Conservation (phyloP, 2,888 invertebrate genomes). For the Mamestra brassicae region DNA sequence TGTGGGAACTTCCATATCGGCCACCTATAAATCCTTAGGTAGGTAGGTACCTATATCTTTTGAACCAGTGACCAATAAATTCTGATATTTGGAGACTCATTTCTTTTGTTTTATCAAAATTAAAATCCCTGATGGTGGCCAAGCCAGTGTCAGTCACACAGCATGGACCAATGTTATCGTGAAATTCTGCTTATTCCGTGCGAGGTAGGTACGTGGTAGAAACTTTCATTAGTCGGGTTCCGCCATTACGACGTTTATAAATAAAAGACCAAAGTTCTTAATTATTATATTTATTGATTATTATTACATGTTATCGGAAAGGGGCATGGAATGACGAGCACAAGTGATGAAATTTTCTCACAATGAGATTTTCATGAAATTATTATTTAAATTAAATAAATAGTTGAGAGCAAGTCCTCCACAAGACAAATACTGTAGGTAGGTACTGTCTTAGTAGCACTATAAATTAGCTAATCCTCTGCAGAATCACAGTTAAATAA, state of each 20-base stretch:
- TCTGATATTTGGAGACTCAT: too few relatives aligned
- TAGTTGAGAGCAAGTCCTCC: slow-evolving; percentile 67
- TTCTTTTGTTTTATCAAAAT: too few relatives aligned
- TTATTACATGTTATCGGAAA: slow-evolving; percentile 69
- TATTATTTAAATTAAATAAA: slow-evolving; percentile 63
- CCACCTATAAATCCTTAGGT: too few relatives aligned
- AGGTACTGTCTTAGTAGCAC: slow-evolving; percentile 62
- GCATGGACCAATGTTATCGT: too few relatives aligned
- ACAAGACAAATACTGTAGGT: slow-evolving; percentile 64
- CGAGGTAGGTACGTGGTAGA: too few relatives aligned
- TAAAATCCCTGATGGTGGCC: too few relatives aligned
- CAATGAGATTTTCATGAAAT: slow-evolving; percentile 51
- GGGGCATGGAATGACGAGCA: slow-evolving; percentile 74
- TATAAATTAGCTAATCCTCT: slow-evolving; percentile 81
- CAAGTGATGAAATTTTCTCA: slow-evolving; percentile 55
- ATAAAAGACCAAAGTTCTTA: slow-evolving; percentile 21
- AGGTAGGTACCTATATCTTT: too few relatives aligned
- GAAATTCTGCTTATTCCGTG: too few relatives aligned
- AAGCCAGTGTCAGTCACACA: too few relatives aligned
- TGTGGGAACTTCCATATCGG: too few relatives aligned
- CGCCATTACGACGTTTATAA: neutral
- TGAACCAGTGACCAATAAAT: too few relatives aligned
- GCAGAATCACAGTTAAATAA: slow-evolving; percentile 82
- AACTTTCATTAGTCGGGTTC: too few relatives aligned
- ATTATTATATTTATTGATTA: slow-evolving; percentile 67